phyloP scores from a whole-genome alignment of 2,888 invertebrate genomes.

The Ennomos quercinarius region DNA sequence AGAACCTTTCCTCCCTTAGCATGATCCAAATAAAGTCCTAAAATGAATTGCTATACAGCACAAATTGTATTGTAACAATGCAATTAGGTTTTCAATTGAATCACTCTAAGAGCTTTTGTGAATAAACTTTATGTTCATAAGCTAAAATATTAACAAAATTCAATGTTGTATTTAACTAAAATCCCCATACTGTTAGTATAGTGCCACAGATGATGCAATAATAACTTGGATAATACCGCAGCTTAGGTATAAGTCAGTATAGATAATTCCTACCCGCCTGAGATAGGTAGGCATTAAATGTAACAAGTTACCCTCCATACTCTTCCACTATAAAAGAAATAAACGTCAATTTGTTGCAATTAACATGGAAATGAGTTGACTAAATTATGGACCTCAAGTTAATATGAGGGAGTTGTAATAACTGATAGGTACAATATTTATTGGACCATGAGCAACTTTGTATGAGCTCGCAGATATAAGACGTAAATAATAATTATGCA shows the following conservation, averaged over 20 bases:
- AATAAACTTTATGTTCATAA: too few species aligned
- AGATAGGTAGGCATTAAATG: slow-evolving; percentile 22
- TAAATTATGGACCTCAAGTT: slow-evolving; percentile 5
- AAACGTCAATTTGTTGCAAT: slow-evolving; percentile 19
- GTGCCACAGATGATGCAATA: slow-evolving; percentile 13
- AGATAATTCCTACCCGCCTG: slow-evolving; percentile 19
- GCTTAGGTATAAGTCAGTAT: slow-evolving; percentile 8
- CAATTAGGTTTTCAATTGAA: too few species aligned
- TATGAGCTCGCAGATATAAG: too few species aligned
- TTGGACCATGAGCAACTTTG: too few species aligned
- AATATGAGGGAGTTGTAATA: slow-evolving; percentile 20
- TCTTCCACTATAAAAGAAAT: slow-evolving; percentile 23
- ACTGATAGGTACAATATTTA: neutral
- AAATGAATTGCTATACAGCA: too few species aligned
- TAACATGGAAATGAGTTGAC: slow-evolving; percentile 18
- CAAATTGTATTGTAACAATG: too few species aligned
- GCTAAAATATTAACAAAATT: too few species aligned
- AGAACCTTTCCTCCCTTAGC: too few species aligned
- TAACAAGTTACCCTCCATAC: slow-evolving; percentile 24
- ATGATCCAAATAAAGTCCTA: too few species aligned
- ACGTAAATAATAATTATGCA: too few species aligned
- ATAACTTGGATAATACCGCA: slow-evolving; percentile 15
- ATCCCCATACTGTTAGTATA: slow-evolving; percentile 11
- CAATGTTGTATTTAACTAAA: too few species aligned
- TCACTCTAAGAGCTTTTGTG: too few species aligned